Conservation (phyloP, 2,797 vertebrate species). For the Chloroceryle inda region DNA sequence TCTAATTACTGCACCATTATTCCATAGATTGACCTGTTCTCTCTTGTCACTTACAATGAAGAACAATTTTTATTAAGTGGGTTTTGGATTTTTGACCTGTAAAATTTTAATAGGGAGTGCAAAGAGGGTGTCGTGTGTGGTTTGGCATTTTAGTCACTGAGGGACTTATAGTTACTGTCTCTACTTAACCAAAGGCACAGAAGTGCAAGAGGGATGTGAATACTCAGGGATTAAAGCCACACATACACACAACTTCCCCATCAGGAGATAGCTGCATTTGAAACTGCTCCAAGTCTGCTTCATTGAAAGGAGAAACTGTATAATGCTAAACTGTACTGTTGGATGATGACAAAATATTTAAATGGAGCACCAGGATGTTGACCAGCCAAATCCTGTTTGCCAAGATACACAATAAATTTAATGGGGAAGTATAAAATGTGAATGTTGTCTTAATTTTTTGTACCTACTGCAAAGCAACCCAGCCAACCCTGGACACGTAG, state of each 20-base stretch:
- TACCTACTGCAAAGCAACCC: not conserved
- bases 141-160: slow-evolving; percentile 94
- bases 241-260: not conserved
- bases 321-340: not conserved
- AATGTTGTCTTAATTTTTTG: not conserved
- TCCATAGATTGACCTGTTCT: slow-evolving; percentile 92
- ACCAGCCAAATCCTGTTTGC: not conserved
- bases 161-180: slow-evolving; percentile 91
- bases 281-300: not conserved
- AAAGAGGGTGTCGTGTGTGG: slow-evolving; percentile 89
- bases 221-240: slow-evolving; percentile 81
- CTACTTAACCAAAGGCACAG: slow-evolving; percentile 92
- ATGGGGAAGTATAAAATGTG: not conserved
- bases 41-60: slow-evolving; percentile 95
- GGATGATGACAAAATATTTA: not conserved
- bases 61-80: slow-evolving; percentile 96
- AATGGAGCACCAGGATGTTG: not conserved
- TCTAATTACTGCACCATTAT: slow-evolving; percentile 95
- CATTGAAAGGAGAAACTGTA: not conserved
- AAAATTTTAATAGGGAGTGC: slow-evolving; percentile 98
- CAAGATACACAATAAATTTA: not conserved
- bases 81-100: slow-evolving; percentile 99
- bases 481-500: not conserved
- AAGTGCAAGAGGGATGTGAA: slow-evolving; percentile 83
- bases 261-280: not conserved